Conservation (phyloP, 1,140 invertebrate species). For the Neodiprion virginianus region DNA sequence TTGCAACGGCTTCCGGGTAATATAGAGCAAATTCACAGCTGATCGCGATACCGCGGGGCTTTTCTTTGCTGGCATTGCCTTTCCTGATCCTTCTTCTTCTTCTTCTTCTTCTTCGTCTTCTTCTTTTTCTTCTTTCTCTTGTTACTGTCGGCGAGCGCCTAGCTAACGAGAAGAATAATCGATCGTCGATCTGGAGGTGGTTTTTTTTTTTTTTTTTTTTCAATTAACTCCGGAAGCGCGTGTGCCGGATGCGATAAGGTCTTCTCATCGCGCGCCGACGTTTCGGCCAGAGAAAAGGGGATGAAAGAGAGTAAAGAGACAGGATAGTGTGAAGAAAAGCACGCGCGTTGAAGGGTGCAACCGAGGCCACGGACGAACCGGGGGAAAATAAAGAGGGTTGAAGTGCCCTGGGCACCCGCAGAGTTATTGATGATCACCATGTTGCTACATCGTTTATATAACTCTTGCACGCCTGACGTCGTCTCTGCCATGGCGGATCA, state of each 20-base stretch:
- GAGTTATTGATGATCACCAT: conserved; percentile 51
- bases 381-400: conserved; percentile 13
- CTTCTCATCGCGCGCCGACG: not conserved
- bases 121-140: no score
- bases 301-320: conserved; percentile 5
- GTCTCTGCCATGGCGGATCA: conserved; percentile 20
- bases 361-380: not conserved
- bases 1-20: no score
- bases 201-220: conserved; percentile 4
- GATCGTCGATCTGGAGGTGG: not conserved
- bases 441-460: conserved; percentile 49
- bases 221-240: not conserved
- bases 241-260: conserved; percentile 1
- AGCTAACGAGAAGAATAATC: not conserved
- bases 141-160: no score
- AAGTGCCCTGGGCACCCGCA: conserved; percentile 22
- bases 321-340: conserved; percentile 20
- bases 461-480: conserved; percentile 42
- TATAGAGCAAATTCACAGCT: no score
- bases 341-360: not conserved
- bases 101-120: no score
- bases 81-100: no score
- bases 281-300: not conserved
- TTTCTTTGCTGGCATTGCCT: no score
- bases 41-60: no score